These are phyloP conservation scores for Mastacembelus armatus DNA, from an alignment of 2,797 vertebrate species.

Conservation along the genomic window DNA sequence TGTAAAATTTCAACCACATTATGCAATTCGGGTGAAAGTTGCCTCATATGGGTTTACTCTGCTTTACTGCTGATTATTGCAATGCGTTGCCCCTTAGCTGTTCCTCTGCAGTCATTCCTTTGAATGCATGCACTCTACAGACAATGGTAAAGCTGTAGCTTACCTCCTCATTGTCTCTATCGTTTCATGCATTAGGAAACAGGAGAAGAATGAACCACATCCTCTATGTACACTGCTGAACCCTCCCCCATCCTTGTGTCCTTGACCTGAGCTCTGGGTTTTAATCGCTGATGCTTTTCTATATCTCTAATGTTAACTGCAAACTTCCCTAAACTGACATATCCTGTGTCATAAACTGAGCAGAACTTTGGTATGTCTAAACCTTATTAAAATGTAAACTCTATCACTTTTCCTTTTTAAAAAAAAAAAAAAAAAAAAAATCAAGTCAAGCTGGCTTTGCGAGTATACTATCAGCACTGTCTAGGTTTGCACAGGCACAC, in stretches of 20 bases:
- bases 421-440: not conserved
- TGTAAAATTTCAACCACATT: not conserved
- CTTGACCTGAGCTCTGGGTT: constrained; percentile 27
- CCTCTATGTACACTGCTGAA: constrained; percentile 1
- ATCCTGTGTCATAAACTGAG: too few relatives aligned
- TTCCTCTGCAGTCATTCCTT: constrained; percentile 1
- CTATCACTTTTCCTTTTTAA: not conserved
- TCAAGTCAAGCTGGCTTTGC: not conserved
- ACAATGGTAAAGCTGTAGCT: constrained; percentile 9
- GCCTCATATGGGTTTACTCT: too few relatives aligned
- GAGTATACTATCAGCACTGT: not conserved
- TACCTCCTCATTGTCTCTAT: constrained; percentile 19
- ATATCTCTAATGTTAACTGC: constrained; percentile 25
- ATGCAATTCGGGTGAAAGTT: not conserved
- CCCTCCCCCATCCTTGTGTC: constrained; percentile 4
- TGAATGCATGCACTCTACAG: not conserved
- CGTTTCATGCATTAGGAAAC: too few relatives aligned
- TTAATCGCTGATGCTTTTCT: constrained; percentile 29
- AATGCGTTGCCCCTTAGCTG: constrained; percentile 5
- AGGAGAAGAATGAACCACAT: constrained; percentile 32
- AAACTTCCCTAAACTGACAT: too few relatives aligned
- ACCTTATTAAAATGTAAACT: too few relatives aligned
- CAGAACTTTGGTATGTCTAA: too few relatives aligned
- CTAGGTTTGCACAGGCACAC: constrained; percentile 3
- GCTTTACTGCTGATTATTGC: constrained; percentile 1